phyloP scores from a whole-genome alignment of 1,140 invertebrate species.

The Nomia melanderi region DNA sequence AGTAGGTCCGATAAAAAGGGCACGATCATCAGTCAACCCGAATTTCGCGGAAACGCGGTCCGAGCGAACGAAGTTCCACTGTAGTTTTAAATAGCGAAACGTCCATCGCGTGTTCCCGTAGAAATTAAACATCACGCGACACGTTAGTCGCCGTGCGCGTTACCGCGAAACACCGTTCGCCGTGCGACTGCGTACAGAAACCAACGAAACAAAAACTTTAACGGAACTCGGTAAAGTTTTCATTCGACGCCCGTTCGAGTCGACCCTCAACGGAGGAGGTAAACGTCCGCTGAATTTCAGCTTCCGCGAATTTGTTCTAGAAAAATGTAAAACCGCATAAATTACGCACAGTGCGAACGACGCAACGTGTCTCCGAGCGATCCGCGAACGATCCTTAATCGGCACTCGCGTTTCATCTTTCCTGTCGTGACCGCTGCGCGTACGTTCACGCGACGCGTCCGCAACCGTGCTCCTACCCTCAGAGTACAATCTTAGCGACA shows the following conservation, averaged over 20 bases:
- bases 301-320: background rate
- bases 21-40: background rate
- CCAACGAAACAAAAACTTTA: background rate
- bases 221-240: background rate
- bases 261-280: background rate
- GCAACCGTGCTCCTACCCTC: background rate
- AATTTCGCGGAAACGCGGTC: background rate
- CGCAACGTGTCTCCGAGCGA: background rate
- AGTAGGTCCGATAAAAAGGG: background rate
- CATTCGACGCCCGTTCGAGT: background rate
- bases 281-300: background rate
- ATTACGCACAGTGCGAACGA: background rate
- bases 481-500: constrained; percentile 46
- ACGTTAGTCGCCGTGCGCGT: background rate
- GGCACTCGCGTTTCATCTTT: background rate
- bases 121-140: background rate
- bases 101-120: background rate
- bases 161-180: too few species aligned
- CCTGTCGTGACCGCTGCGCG: background rate
- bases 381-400: too few species aligned
- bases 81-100: background rate
- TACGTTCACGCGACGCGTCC: background rate
- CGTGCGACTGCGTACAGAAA: background rate
- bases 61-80: background rate
- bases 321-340: constrained; percentile 2